A percentile compares a stretch with the other conserved stretches of the same genome.
These are phyloP conservation scores for Aurelia sp. DNA, from an alignment of 30 jellyfish, hydroid and myxozoan species.

Conservation along the genomic window DNA sequence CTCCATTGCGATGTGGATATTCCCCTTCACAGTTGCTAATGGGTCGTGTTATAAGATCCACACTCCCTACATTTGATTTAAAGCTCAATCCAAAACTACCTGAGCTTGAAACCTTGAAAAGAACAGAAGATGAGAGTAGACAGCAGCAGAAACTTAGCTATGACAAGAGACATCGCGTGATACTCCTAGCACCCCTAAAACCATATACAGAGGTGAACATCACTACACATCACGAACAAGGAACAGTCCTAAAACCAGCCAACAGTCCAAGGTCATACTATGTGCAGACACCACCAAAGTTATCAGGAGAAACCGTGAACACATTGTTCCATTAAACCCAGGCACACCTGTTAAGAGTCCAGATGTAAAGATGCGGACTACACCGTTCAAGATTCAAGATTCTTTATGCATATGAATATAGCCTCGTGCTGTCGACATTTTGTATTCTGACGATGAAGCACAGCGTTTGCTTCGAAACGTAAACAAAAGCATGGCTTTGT, in stretches of 20 bases:
- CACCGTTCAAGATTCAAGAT: slow-evolving; percentile 13
- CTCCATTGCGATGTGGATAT: slow-evolving; percentile 54
- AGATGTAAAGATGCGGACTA: slow-evolving; percentile 7
- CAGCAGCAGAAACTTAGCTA: slow-evolving; percentile 31
- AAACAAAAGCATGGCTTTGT: too few relatives aligned
- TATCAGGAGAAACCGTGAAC: slow-evolving; percentile 50
- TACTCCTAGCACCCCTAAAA: slow-evolving; percentile 19
- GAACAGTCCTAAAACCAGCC: slow-evolving; percentile 40
- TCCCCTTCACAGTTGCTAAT: slow-evolving; percentile 33
- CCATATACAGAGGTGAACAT: slow-evolving; percentile 47
- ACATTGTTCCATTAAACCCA: slow-evolving; percentile 45
- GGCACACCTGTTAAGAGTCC: slow-evolving; percentile 24
- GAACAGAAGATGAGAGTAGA: slow-evolving; percentile 38
- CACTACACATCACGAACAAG: slow-evolving; percentile 28
- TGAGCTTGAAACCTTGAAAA: slow-evolving; percentile 15
- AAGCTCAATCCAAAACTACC: slow-evolving; percentile 23
- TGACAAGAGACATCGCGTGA: slow-evolving; percentile 50
- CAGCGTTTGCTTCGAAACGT: too few relatives aligned
- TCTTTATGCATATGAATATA: too few relatives aligned
- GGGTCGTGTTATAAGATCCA: slow-evolving; percentile 45
- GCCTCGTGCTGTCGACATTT: too few relatives aligned
- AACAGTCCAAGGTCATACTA: slow-evolving; percentile 50
- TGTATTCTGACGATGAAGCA: too few relatives aligned
- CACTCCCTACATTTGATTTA: slow-evolving; percentile 16
- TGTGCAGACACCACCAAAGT: slow-evolving; percentile 51